Percentiles rank a stretch among this genome's conserved stretches.
phyloP scores from a whole-genome alignment of 2,797 vertebrate genomes.

The Taenioides sp. region DNA sequence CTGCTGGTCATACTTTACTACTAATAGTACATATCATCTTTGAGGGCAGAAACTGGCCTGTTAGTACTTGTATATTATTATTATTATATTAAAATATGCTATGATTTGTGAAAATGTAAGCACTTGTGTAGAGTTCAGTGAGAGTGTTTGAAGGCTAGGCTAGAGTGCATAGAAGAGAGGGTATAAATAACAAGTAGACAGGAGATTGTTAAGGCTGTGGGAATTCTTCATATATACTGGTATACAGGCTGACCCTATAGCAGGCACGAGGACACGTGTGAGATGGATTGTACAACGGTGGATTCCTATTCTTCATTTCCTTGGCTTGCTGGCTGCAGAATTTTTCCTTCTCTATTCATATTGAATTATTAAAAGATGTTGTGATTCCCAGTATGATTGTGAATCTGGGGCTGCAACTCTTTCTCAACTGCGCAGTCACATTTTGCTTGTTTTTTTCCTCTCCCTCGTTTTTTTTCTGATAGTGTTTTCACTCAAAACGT shows the following conservation, averaged over 20 bases:
- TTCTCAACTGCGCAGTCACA: slow-evolving; percentile 71
- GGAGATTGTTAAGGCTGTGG: slow-evolving; percentile 23
- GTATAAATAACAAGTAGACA: slow-evolving; percentile 34
- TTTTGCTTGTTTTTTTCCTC: slow-evolving; percentile 64
- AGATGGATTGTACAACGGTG: slow-evolving; percentile 23
- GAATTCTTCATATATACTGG: slow-evolving; percentile 15
- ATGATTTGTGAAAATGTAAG: neutral
- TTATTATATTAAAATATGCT: neutral
- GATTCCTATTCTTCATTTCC: slow-evolving; percentile 61
- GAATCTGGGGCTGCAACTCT: slow-evolving; percentile 79
- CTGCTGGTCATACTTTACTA: neutral
- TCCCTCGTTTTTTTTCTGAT: slow-evolving; percentile 27
- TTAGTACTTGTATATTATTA: no score
- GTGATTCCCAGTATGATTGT: slow-evolving; percentile 84
- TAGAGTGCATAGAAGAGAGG: slow-evolving; percentile 9
- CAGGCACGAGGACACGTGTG: slow-evolving; percentile 22
- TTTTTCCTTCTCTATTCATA: slow-evolving; percentile 70
- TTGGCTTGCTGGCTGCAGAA: slow-evolving; percentile 68
- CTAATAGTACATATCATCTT: neutral
- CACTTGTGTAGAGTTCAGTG: neutral
- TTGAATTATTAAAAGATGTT: slow-evolving; percentile 87
- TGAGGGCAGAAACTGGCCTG: neutral
- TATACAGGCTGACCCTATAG: slow-evolving; percentile 30
- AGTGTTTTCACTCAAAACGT: slow-evolving; percentile 28
- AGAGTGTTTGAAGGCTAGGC: neutral